Conservation (phyloP, 2,113 vertebrate genomes). For the Labeo rohita region DNA sequence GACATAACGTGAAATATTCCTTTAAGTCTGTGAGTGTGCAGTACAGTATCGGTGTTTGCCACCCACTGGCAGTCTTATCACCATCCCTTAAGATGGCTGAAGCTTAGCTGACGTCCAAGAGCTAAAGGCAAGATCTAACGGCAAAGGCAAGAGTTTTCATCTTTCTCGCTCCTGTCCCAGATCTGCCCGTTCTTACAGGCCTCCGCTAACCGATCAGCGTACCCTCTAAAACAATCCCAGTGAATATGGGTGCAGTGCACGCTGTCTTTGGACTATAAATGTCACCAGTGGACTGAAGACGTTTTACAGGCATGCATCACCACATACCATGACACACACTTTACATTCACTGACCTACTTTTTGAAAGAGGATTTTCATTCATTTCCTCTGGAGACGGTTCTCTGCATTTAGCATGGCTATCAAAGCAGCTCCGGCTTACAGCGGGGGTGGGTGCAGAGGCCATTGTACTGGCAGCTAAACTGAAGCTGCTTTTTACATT, state of each 20-base stretch:
- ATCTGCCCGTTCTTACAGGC: background rate
- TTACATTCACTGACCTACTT: constrained; percentile 73
- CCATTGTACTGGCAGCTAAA: constrained; percentile 32
- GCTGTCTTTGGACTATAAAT: background rate
- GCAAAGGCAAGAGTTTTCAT: constrained; percentile 21
- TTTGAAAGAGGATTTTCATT: constrained; percentile 64
- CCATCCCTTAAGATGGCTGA: constrained; percentile 43
- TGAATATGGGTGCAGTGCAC: background rate
- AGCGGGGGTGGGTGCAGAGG: constrained; percentile 6
- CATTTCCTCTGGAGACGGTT: constrained; percentile 42
- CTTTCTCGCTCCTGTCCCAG: constrained; percentile 5
- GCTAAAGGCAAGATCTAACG: constrained; percentile 39
- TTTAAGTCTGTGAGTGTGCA: constrained; percentile 6
- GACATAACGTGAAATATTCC: background rate
- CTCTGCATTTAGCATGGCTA: constrained; percentile 44
- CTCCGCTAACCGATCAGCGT: background rate
- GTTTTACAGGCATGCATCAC: background rate
- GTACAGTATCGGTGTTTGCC: constrained; percentile 7
- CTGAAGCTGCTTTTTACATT: constrained; percentile 18
- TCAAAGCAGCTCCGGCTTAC: constrained; percentile 21
- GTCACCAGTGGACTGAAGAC: background rate
- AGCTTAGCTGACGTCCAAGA: constrained; percentile 28
- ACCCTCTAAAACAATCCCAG: background rate
- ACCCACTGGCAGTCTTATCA: constrained; percentile 6
- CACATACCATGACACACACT: constrained; percentile 51